Percentiles rank a stretch among this genome's conserved stretches.
Conservation (phyloP, 2,888 invertebrate species). For the Lycaena phlaeas region DNA sequence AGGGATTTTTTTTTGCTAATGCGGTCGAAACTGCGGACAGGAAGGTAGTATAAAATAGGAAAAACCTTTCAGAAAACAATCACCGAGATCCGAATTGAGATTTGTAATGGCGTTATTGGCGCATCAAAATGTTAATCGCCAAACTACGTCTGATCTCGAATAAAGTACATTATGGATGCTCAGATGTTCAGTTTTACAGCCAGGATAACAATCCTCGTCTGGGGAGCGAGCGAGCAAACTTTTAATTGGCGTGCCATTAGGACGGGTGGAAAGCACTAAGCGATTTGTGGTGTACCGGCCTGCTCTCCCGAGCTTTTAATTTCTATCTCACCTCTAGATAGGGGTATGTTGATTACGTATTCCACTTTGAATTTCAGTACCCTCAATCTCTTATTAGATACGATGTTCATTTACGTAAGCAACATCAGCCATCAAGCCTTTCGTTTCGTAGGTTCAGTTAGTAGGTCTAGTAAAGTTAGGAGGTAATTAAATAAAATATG, state of each 20-base stretch:
- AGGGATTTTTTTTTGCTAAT: no score
- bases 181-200: conserved; percentile 67
- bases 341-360: conserved; percentile 40
- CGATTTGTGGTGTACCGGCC: conserved; percentile 72
- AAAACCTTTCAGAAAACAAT: no score
- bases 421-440: no score
- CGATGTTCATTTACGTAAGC: not conserved
- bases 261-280: conserved; percentile 65
- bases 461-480: no score
- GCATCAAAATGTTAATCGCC: conserved; percentile 60
- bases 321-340: conserved; percentile 51
- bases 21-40: no score
- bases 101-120: conserved; percentile 30
- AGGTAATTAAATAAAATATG: no score
- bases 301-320: conserved; percentile 55
- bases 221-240: conserved; percentile 58
- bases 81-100: no score
- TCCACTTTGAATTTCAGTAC: conserved; percentile 26
- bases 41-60: no score
- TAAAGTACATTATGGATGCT: conserved; percentile 60
- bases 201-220: conserved; percentile 57
- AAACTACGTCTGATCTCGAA: conserved; percentile 39
- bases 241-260: conserved; percentile 74
- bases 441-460: no score
- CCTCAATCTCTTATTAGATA: conserved; percentile 13